phyloP scores from a whole-genome alignment of 1,140 invertebrate genomes.

The Agrypnia vestita region DNA sequence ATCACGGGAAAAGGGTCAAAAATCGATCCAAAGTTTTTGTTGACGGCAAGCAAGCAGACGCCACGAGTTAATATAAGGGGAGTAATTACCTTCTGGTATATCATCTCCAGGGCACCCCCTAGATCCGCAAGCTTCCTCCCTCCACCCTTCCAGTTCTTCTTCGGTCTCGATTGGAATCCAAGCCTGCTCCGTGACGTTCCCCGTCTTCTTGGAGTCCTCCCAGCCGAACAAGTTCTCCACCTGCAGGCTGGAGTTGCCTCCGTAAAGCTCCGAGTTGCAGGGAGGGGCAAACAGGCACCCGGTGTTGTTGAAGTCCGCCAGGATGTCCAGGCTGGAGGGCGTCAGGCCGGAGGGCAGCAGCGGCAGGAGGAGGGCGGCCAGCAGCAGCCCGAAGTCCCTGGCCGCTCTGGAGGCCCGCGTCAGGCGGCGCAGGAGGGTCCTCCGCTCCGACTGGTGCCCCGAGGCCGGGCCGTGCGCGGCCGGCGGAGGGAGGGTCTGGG shows the following conservation, averaged over 20 bases:
- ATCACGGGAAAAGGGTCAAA: no score
- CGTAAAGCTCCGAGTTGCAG: slow-evolving; percentile 28
- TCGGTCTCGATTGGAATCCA: slow-evolving; percentile 52
- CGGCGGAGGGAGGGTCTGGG: slow-evolving; percentile 68
- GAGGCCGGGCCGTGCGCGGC: slow-evolving; percentile 64
- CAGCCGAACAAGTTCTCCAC: slow-evolving; percentile 29
- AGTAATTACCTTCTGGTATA: slow-evolving; percentile 59
- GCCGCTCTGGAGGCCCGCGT: slow-evolving; percentile 70
- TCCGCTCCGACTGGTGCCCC: slow-evolving; percentile 67
- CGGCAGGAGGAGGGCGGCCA: slow-evolving; percentile 66
- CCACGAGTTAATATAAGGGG: no score
- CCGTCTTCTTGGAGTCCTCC: slow-evolving; percentile 14
- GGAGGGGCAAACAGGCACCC: background rate
- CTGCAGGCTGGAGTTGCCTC: background rate
- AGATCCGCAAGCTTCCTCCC: slow-evolving; percentile 68
- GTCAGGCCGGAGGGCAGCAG: slow-evolving; percentile 60
- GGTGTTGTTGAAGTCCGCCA: slow-evolving; percentile 31
- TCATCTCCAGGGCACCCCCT: slow-evolving; percentile 66
- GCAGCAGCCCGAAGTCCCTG: slow-evolving; percentile 75
- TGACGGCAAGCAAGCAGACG: no score
- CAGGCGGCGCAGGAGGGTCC: slow-evolving; percentile 66
- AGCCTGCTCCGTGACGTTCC: slow-evolving; percentile 45
- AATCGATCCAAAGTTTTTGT: no score
- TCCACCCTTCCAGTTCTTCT: slow-evolving; percentile 54
- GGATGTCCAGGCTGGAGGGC: background rate